Conservation (phyloP, 1,140 invertebrate genomes). For the Drosophila kikkawai region DNA sequence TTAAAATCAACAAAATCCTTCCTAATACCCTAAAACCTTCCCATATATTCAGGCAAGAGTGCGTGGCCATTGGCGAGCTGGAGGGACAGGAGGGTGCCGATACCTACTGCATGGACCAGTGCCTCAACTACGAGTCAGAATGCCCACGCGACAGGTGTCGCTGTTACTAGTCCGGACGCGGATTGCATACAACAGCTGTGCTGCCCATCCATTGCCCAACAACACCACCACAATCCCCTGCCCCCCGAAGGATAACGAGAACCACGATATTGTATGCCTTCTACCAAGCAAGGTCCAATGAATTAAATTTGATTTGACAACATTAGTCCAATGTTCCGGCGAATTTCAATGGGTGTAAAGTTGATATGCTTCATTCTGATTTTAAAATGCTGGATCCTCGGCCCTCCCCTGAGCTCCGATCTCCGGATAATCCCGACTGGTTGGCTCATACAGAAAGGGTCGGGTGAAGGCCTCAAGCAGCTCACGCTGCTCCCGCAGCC, state of each 20-base stretch:
- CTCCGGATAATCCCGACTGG: constrained; percentile 13
- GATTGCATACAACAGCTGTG: constrained; percentile 53
- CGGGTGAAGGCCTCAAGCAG: constrained; percentile 61
- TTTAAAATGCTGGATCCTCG: not conserved
- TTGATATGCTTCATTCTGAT: too few species aligned
- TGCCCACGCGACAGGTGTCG: constrained; percentile 90
- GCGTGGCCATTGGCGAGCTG: constrained; percentile 91
- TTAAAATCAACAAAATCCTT: not conserved
- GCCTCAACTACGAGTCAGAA: constrained; percentile 89
- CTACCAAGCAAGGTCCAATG: constrained; percentile 30
- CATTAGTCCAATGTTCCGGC: constrained; percentile 1
- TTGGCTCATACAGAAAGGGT: constrained; percentile 52
- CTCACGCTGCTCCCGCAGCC: constrained; percentile 59
- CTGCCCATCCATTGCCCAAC: constrained; percentile 66
- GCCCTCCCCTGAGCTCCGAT: not conserved
- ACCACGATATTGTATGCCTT: constrained; percentile 4
- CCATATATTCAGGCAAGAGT: constrained; percentile 87
- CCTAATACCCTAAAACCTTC: not conserved
- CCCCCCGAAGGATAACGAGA: not conserved
- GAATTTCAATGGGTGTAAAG: constrained; percentile 7
- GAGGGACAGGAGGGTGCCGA: constrained; percentile 90
- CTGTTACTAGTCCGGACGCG: constrained; percentile 87
- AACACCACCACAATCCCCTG: too few species aligned
- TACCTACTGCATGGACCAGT: constrained; percentile 93
- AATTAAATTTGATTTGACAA: constrained; percentile 48